Evolutionary conservation across 2,113 vertebrate species (phyloP).

Genomic region (Dipodomys ordii): DNA sequence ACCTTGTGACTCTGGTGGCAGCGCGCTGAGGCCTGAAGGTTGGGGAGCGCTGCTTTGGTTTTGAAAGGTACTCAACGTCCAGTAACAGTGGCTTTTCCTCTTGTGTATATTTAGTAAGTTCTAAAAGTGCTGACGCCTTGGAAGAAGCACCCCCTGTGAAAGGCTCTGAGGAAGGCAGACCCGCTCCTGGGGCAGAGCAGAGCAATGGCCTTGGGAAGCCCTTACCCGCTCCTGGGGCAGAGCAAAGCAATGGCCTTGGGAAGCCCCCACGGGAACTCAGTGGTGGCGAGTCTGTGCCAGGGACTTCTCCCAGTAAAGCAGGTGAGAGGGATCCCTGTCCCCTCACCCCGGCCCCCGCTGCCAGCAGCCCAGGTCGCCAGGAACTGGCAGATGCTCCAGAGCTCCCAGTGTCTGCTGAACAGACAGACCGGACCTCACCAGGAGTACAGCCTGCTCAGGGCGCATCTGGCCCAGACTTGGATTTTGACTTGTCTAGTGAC

Average conservation of each 20-base stretch:
- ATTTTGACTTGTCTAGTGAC: slow-evolving; percentile 96
- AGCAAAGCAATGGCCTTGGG: slow-evolving; percentile 92
- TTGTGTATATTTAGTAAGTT: slow-evolving; percentile 83
- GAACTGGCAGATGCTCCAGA: background rate
- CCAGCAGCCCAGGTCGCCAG: slow-evolving; percentile 53
- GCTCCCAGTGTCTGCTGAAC: background rate
- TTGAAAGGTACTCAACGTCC: too few relatives aligned
- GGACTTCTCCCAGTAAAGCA: slow-evolving; percentile 77
- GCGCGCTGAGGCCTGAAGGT: fast-evolving
- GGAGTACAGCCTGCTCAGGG: slow-evolving; percentile 70
- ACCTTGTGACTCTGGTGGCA: background rate
- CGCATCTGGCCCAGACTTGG: slow-evolving; percentile 86
- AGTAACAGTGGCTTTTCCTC: background rate
- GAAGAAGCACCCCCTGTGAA: slow-evolving; percentile 81
- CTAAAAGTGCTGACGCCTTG: slow-evolving; percentile 83
- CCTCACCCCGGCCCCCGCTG: background rate
- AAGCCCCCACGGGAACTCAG: slow-evolving; percentile 87
- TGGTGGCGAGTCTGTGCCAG: slow-evolving; percentile 73
- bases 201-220: slow-evolving; percentile 91
- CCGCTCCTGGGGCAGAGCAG: slow-evolving; percentile 83
- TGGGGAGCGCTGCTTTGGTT: background rate
- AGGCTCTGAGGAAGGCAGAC: slow-evolving; percentile 82
- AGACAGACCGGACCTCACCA: background rate
- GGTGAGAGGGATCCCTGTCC: slow-evolving; percentile 73
- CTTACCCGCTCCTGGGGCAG: slow-evolving; percentile 65